phyloP scores from a whole-genome alignment of 2,888 invertebrate species.

The Ormyrus nitidulus region DNA sequence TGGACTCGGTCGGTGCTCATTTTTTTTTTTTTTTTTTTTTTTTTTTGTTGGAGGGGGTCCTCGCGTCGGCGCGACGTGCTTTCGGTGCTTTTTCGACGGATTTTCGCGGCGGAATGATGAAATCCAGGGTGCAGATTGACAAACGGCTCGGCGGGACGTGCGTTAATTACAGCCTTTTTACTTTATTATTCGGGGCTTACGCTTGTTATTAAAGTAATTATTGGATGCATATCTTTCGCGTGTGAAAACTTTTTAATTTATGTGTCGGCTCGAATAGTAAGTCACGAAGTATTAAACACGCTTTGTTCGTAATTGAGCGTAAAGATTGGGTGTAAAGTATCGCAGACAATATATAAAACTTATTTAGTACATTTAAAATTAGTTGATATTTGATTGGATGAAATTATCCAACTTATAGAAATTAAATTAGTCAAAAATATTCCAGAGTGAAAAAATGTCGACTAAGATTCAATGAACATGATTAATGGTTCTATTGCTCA shows the following conservation, averaged over 20 bases:
- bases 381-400: too few relatives aligned
- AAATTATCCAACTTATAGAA: too few relatives aligned
- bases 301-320: too few relatives aligned
- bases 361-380: too few relatives aligned
- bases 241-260: conserved; percentile 24
- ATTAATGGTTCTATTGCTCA: conserved; percentile 53
- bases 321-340: too few relatives aligned
- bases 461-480: conserved; percentile 2
- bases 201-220: conserved; percentile 35
- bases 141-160: conserved; percentile 14
- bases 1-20: not conserved
- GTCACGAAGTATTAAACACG: too few relatives aligned
- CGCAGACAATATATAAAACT: too few relatives aligned
- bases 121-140: conserved; percentile 15
- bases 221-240: not conserved
- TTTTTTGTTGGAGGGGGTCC: too few relatives aligned
- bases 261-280: not conserved
- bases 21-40: too few relatives aligned
- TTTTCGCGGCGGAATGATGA: conserved; percentile 11
- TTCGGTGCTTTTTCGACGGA: conserved; percentile 34
- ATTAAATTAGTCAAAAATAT: too few relatives aligned
- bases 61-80: not conserved
- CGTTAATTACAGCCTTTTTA: conserved; percentile 21
- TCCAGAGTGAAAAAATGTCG: too few relatives aligned
- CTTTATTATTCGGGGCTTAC: not conserved